Percentiles rank a stretch among this genome's conserved stretches.
Conservation (phyloP, 2,113 vertebrate species). For the Gymnogyps californianus region DNA sequence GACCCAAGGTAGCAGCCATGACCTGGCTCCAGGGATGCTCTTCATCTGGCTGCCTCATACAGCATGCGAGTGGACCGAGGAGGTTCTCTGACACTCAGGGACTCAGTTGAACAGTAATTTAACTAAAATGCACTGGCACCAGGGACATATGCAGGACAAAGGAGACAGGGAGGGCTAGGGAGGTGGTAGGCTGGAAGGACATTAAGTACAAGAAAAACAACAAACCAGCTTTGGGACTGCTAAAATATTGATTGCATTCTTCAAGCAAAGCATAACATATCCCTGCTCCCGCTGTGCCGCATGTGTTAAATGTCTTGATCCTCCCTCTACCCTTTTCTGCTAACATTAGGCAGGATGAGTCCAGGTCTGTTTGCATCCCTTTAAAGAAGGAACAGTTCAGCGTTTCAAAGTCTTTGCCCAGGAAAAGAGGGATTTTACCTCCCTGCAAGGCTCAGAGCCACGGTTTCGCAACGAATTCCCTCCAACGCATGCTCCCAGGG, state of each 20-base stretch:
- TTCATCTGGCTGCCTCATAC: background rate
- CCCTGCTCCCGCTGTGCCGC: background rate
- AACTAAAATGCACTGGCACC: background rate
- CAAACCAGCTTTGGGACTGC: background rate
- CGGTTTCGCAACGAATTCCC: background rate
- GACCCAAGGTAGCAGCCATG: background rate
- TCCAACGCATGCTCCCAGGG: fast-evolving
- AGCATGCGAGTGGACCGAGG: fast-evolving
- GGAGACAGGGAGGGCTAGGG: background rate
- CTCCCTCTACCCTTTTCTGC: background rate
- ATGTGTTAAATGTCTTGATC: background rate
- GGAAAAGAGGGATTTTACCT: background rate
- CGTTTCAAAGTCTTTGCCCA: background rate
- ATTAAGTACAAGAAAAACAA: background rate
- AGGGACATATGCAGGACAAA: background rate
- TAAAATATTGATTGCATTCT: background rate
- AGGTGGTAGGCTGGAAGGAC: background rate
- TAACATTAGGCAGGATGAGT: background rate
- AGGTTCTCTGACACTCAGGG: background rate
- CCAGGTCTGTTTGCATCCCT: background rate
- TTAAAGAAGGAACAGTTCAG: background rate
- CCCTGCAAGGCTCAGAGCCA: background rate
- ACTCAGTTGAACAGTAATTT: background rate
- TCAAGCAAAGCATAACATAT: background rate
- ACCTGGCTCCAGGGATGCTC: background rate